These are phyloP conservation scores for Muscicapa adusta DNA, from an alignment of 2,113 vertebrate species.

Conservation along the genomic window DNA sequence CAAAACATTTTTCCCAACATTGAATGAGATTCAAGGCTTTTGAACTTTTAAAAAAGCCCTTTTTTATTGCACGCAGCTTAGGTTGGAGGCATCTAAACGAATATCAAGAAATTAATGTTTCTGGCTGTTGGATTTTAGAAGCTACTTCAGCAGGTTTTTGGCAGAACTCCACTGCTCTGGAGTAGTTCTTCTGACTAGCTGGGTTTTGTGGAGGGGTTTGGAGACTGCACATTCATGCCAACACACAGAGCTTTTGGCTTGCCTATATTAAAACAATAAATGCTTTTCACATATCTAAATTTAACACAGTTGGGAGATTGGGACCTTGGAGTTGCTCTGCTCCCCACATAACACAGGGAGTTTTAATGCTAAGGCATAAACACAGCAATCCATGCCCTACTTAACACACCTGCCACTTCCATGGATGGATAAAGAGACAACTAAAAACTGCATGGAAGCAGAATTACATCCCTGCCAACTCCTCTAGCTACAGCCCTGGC, in stretches of 20 bases:
- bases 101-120: not conserved
- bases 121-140: not conserved
- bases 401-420: not conserved
- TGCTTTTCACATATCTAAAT: not conserved
- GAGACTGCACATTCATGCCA: not conserved
- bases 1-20: not conserved
- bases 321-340: not conserved
- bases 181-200: not conserved
- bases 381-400: not conserved
- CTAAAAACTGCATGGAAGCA: not conserved
- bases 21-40: not conserved
- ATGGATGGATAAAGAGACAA: not conserved
- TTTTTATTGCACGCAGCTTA: rapidly evolving
- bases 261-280: not conserved
- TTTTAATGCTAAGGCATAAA: not conserved
- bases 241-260: not conserved
- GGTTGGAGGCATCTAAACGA: not conserved
- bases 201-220: not conserved
- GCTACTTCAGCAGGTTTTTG: not conserved
- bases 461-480: not conserved
- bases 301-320: not conserved
- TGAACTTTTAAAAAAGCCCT: not conserved
- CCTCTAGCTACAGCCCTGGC: not conserved
- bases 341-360: not conserved
- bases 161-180: not conserved